Base-by-base conservation (phyloP, 2,797 vertebrate genomes). In the Vespertilio murinus region DNA sequence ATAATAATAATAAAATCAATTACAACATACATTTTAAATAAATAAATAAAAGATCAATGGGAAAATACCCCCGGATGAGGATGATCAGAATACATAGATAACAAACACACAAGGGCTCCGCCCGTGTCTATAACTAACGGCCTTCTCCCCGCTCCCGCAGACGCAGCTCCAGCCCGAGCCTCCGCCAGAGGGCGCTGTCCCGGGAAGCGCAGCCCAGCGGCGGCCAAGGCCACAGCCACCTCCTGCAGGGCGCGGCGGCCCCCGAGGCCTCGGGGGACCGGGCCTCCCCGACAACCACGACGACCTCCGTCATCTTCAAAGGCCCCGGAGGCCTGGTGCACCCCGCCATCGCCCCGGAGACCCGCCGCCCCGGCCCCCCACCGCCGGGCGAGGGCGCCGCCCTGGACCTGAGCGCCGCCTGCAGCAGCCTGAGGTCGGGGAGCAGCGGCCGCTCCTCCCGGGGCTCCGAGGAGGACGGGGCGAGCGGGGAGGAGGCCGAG, bases 91-190 rank as follows among this genome's bases (percentile, higher is more conserved):
- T 25, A 56, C 25, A 25, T 25, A 56, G 25, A 25, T 25, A 23
- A 54, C 23, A 25, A 59, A 64, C 1, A n/a, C n/a, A 64, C 14
- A 64, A 17, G n/a, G 83, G 28, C 74, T 56, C 64, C 16, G 54
- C 74, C 87, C 94, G 80, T 96, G 85, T 88, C 97, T 98, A 97
- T n/a, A n/a, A n/a, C n/a, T n/a, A 98, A 95, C 65, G 90, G 97
- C 93, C 98, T 97, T 97, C 98, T 98, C n/a, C n/a, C n/a, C 95
- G 75, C 97, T 98, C 95, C 98, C 97, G 85, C 97, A 99, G 99
- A 98, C 99, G 99, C 98, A 99, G 99, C 98, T 99, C 99, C 88
- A 99, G 99, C 98, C 95, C 99, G 96, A 99, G 98, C 97, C 99
- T 99, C 95, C 99, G 99, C 98, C 99, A 99, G 97, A 99, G 99